Conservation (phyloP, 2,113 vertebrate species). For the Cavia porcellus region DNA sequence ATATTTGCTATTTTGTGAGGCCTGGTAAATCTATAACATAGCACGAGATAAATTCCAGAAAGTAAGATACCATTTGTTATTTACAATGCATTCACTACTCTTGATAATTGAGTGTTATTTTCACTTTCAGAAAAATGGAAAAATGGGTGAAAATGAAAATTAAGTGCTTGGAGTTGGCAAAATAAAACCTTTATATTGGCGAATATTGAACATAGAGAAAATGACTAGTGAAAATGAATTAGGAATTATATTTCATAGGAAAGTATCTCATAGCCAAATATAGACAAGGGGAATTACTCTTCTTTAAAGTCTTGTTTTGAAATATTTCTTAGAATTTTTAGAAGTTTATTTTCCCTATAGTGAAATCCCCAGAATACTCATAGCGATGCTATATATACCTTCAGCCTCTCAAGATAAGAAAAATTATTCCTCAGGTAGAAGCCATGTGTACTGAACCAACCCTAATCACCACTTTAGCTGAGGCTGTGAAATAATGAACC, state of each 20-base stretch:
- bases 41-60: slow-evolving; percentile 62
- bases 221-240: slow-evolving; percentile 32
- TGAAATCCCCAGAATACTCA: background rate
- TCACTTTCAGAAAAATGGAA: slow-evolving; percentile 55
- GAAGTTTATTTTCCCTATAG: slow-evolving; percentile 25
- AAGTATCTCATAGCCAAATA: slow-evolving; percentile 44
- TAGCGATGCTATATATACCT: accelerated
- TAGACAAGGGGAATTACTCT: slow-evolving; percentile 29
- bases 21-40: slow-evolving; percentile 71
- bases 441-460: background rate
- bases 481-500: background rate
- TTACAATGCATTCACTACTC: slow-evolving; percentile 67
- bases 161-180: slow-evolving; percentile 43
- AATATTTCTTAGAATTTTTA: slow-evolving; percentile 52
- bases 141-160: slow-evolving; percentile 66
- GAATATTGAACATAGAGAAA: slow-evolving; percentile 62
- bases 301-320: slow-evolving; percentile 44
- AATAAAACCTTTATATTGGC: slow-evolving; percentile 59
- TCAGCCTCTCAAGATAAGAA: background rate
- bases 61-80: slow-evolving; percentile 68
- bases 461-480: background rate
- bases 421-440: background rate
- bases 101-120: slow-evolving; percentile 61
- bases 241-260: slow-evolving; percentile 53
- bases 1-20: slow-evolving; percentile 73